Percentiles rank a stretch among this genome's conserved stretches.
phyloP scores from a whole-genome alignment of 2,888 invertebrate genomes.

The Eristalis arbustorum region DNA sequence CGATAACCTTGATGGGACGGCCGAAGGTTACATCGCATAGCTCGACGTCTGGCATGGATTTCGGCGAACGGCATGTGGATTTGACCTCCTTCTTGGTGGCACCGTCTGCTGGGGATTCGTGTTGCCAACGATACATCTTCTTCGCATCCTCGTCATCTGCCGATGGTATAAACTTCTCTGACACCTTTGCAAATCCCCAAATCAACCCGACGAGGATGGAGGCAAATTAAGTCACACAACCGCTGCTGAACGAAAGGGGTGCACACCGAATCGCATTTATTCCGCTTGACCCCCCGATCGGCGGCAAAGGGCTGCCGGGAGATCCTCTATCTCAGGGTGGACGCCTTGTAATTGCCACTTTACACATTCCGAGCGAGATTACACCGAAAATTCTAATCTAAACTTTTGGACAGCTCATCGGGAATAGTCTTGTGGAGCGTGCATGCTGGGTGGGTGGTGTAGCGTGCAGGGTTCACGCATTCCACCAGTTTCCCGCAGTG shows the following conservation, averaged over 20 bases:
- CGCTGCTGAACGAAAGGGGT: neutral
- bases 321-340: neutral
- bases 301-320: neutral
- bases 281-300: constrained; percentile 42
- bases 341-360: constrained; percentile 40
- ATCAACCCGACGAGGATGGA: constrained; percentile 12
- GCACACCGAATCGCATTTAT: constrained; percentile 34
- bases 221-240: constrained; percentile 4
- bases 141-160: constrained; percentile 32
- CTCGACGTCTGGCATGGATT: neutral
- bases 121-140: neutral
- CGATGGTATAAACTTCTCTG: constrained; percentile 43
- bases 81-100: neutral
- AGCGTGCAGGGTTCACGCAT: constrained; percentile 39
- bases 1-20: constrained; percentile 12
- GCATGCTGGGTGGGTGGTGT: neutral
- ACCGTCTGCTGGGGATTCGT: neutral
- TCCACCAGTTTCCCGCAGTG: constrained; percentile 46
- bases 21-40: constrained; percentile 1
- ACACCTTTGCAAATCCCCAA: constrained; percentile 43
- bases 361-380: constrained; percentile 16
- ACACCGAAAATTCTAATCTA: constrained; percentile 49
- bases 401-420: constrained; percentile 55
- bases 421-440: constrained; percentile 18
- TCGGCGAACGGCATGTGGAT: neutral